Evolutionary conservation across 1,140 invertebrate genomes (phyloP), one percentile per base, ranked within the genome.

Genomic region (Aphelinus atriplicis): DNA sequence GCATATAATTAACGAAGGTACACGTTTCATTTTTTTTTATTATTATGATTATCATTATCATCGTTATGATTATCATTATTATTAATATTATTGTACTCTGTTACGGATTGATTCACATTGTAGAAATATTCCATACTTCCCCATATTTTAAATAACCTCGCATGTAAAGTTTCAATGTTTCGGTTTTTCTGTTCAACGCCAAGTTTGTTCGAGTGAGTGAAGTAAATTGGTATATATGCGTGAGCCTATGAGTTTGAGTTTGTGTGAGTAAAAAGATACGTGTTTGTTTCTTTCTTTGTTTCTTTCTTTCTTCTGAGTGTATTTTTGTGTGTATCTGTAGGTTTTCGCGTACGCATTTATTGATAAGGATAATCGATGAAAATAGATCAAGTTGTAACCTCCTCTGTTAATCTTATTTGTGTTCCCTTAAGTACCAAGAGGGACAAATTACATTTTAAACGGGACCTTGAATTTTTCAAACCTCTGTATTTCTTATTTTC

Each of bases 341-440:
- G 58, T 26, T 26, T 43, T 6, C 42, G 58, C 58, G 58, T 60
- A 60, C 58, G 58, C 42, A 43, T 43, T 43, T 43, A 60, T 47
- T 56, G 3, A 62, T 71, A 50, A 61, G 53, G 53, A 64, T 46
- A 57, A 60, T 60, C 58, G 58, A 60, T 26, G 26, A 26, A 26
- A 26, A 26, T 26, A 26, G 26, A 26, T 26, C 26, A 26, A 26
- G 26, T 26, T 26, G 26, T 26, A 26, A 26, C 26, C 26, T 26
- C 26, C 26, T 66, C 42, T 56, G 47, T 66, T 7, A 66, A 63
- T 58, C 71, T 75, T 75, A 26, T 26, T 26, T 66, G 70, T 77
- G 60, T 76, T 80, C 62, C 74, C 81, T 84, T 85, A 86, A 86
- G 84, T 86, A 87, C 84, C 82, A 80, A 26, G 58, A n/a, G 56